Base-by-base conservation (phyloP, 2,797 vertebrate genomes). In the Melanotaenia pygmaea region DNA sequence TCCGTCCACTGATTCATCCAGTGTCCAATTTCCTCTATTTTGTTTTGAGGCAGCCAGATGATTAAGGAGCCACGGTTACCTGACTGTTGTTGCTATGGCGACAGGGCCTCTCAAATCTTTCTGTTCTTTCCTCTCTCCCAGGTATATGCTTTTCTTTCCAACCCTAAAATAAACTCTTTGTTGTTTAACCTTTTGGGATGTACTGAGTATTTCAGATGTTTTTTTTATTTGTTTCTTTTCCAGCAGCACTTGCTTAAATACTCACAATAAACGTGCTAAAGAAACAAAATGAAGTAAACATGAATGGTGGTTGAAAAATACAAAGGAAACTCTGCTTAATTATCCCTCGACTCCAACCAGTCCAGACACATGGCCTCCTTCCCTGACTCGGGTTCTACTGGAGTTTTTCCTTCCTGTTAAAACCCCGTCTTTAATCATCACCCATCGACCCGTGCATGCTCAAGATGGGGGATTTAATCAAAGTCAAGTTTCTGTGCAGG, bases 31-130 rank as follows among this genome's bases (percentile, higher is more conserved):
- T 82, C 57, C 67, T 70, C 78, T 59, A 56, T 79, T 83, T 78
- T 65, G 28, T 81, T 85, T 72, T 66, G 59, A 64, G 71, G 65
- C 76, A 24, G 67, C 63, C 24, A 3, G 53, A 67, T 82, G 83
- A 87, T 89, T 72, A 77, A 43, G 62, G 72, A 74, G 56, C 67
- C 66, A 38, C 54, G 32, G 75, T 86, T 81, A 90, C 88, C 84
- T 89, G 86, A 74, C 60, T 61, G 74, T 8, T 47, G 87, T 93
- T 92, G 86, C 90, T 56, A 89, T 90, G 88, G 90, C 45, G 61
- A 92, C 85, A 69, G 59, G 78, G 70, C 81, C 59, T 61, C 26
- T 76, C 70, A 85, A 72, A 76, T 79, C 43, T 72, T 67, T 76
- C 54, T 35, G 12, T 57, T 79, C 47, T 65, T 11, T 69, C 24